Base-by-base conservation (phyloP, 2,797 vertebrate species). In the Girardinus metallicus region DNA sequence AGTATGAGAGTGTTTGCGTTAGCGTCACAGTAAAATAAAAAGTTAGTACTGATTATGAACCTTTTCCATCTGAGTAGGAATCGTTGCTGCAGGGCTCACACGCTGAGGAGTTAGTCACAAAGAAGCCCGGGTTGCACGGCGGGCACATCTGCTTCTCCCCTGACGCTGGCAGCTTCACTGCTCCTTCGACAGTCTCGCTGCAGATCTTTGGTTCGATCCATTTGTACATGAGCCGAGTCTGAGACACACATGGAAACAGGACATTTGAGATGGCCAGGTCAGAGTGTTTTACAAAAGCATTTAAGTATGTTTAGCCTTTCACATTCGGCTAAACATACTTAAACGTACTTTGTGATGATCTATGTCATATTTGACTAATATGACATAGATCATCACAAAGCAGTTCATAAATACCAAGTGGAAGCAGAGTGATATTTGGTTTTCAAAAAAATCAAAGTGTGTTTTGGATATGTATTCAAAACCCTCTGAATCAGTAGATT, bases 201-300 rank as follows among this genome's bases (percentile, higher is more conserved):
- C 98, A 99, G 92, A 97, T 96, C 88, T 99, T 99, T 0, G 98
- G 98, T 77, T 98, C 96, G 3, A 96, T 97, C 98, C 98, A 99
- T 84, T 99, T 98, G 93, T 97, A 99, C 97, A 97, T 97, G 80
- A 98, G 94, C 92, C 97, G 97, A 0, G 98, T 99, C 98, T 99
- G 91, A 75, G 77, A 78, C 44, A 82, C 62, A 86, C n/a, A 29
- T 81, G 34, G 41, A 46, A 76, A 53, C 4, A 62, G 66, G 36
- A 41, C 64, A 72, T 88, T 36, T 70, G 21, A 68, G 18, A 66
- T 23, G 23, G 34, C 5, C 16, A 68, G 11, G 9, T 70, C 23
- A 43, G 23, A n/a, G 5, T 7, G 41, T 39, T n/a, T 6, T 15
- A 71, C 39, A 44, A 71, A 44, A 43, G 31, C 36, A 36, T 21